Evolutionary conservation across 1,140 invertebrate species (phyloP).

Genomic region (Drosophila prosaltans): DNA sequence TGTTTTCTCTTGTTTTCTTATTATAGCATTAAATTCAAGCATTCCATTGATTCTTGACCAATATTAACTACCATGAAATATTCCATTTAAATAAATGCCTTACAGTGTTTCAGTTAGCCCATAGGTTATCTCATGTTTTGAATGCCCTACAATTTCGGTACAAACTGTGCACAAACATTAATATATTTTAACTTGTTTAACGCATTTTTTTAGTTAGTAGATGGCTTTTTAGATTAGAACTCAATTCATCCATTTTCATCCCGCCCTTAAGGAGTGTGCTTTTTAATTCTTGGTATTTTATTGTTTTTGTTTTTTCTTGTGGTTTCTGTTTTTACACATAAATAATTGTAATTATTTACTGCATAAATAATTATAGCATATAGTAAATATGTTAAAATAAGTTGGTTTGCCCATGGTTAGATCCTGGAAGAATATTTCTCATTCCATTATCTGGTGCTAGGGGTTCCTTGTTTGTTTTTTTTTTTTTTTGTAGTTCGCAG

Average conservation of each 20-base stretch:
- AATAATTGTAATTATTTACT: conserved; percentile 63
- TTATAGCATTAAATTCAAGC: no score
- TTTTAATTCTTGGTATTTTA: conserved; percentile 59
- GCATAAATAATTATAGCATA: conserved; percentile 73
- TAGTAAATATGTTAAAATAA: conserved; percentile 33
- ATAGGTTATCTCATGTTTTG: no score
- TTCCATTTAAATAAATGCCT: no score
- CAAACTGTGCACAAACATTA: no score
- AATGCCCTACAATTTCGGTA: no score
- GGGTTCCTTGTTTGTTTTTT: conserved; percentile 7
- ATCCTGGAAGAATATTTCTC: conserved; percentile 27
- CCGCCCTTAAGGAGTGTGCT: not conserved
- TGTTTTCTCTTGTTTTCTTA: no score
- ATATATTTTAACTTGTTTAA: no score
- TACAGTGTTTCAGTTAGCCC: no score
- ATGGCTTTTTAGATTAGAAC: not conserved
- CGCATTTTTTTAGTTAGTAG: no score
- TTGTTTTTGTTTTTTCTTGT: conserved; percentile 51
- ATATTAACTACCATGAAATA: no score
- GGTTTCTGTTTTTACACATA: conserved; percentile 62
- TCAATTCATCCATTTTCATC: not conserved
- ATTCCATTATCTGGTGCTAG: conserved; percentile 12
- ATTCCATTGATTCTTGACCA: no score
- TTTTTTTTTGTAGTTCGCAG: not conserved
- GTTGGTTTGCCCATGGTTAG: conserved; percentile 17